Percentiles rank a stretch among this genome's conserved stretches.
Evolutionary conservation across 2,797 vertebrate genomes (phyloP).

Genomic region (Hybognathus amarus): DNA sequence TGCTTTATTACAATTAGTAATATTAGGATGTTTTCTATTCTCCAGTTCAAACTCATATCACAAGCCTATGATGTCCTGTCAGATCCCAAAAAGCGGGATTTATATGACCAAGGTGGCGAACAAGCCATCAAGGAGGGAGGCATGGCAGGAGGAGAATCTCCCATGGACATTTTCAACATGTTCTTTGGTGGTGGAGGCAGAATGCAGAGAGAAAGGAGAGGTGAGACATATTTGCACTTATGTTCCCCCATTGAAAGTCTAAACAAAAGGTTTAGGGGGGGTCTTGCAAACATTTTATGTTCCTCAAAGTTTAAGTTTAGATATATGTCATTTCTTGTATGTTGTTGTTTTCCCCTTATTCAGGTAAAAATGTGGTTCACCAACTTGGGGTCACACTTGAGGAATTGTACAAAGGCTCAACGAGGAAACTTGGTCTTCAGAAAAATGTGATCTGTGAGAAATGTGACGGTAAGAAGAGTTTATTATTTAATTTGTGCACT

Average conservation of each 20-base stretch:
- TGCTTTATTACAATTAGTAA: neutral
- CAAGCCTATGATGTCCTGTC: conserved; percentile 98
- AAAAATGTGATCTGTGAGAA: conserved; percentile 95
- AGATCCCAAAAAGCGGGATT: conserved; percentile 91
- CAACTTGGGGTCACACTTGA: conserved; percentile 89
- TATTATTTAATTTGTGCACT: neutral
- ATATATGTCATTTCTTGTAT: neutral
- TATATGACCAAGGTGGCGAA: conserved; percentile 98
- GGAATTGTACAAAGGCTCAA: conserved; percentile 90
- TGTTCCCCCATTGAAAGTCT: neutral
- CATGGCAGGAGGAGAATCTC: conserved; percentile 83
- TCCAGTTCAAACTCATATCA: conserved; percentile 96
- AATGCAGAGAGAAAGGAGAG: conserved; percentile 93
- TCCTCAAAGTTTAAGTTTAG: neutral
- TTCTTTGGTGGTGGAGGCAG: conserved; percentile 97
- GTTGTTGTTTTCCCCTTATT: neutral
- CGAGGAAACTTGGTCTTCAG: conserved; percentile 91
- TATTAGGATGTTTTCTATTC: conserved; percentile 49
- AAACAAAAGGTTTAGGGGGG: neutral
- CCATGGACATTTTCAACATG: conserved; percentile 99
- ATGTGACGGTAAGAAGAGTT: conserved; percentile 85
- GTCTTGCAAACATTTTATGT: neutral
- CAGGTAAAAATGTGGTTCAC: conserved; percentile 94
- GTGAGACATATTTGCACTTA: conserved; percentile 67
- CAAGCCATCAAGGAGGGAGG: conserved; percentile 98